Conservation (phyloP, 2,888 invertebrate species). For the Linnaemya tessellans region DNA sequence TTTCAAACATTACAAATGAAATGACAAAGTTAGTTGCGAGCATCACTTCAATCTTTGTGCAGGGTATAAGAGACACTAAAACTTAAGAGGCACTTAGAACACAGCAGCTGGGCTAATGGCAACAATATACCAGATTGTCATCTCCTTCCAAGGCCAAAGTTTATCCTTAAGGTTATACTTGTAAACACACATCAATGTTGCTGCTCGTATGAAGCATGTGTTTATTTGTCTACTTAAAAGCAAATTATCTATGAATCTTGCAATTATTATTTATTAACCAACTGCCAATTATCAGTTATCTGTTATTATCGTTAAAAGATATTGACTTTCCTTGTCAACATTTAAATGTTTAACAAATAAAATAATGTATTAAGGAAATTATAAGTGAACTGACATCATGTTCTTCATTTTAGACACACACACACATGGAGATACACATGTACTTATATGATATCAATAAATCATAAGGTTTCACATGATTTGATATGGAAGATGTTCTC, state of each 20-base stretch:
- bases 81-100: neutral
- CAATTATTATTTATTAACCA: neutral
- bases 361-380: neutral
- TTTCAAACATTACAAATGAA: neutral
- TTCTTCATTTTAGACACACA: no score
- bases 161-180: neutral
- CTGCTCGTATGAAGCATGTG: neutral
- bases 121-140: slow-evolving; percentile 16
- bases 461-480: no score
- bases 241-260: neutral
- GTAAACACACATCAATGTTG: neutral
- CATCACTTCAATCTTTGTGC: neutral
- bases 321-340: neutral
- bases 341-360: neutral
- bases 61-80: neutral
- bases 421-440: no score
- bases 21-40: neutral
- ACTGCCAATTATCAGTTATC: neutral
- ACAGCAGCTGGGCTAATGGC: slow-evolving; percentile 3
- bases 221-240: slow-evolving; percentile 19
- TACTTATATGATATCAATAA: no score
- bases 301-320: neutral
- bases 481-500: no score
- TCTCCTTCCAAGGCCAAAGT: neutral
- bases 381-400: no score